These are phyloP conservation scores for Pelodiscus sinensis DNA, from an alignment of 2,113 vertebrate species.

Conservation along the genomic window DNA sequence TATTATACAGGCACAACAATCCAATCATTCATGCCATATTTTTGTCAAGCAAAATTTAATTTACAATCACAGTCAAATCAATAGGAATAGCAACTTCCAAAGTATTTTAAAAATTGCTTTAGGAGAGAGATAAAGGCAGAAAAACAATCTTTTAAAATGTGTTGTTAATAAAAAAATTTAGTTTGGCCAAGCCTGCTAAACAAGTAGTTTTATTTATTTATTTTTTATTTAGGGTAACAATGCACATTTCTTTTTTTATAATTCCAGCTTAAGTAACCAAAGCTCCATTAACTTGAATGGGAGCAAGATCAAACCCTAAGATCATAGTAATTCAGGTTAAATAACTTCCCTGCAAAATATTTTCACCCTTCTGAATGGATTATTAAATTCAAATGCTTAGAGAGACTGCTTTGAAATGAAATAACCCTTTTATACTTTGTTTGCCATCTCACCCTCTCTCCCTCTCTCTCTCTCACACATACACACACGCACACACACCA, in stretches of 20 bases:
- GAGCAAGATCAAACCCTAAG: slow-evolving; percentile 1
- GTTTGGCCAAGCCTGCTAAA: slow-evolving; percentile 54
- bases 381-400: slow-evolving; percentile 73
- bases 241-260: slow-evolving; percentile 53
- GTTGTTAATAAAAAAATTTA: slow-evolving; percentile 65
- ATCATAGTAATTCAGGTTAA: slow-evolving; percentile 69
- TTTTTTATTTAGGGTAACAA: slow-evolving; percentile 54
- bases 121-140: slow-evolving; percentile 73
- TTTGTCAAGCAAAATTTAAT: slow-evolving; percentile 74
- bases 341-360: slow-evolving; percentile 78
- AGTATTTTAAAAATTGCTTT: slow-evolving; percentile 67
- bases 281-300: neutral
- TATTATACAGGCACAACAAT: slow-evolving; percentile 74
- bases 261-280: neutral
- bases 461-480: neutral
- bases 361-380: slow-evolving; percentile 73
- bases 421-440: slow-evolving; percentile 44
- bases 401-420: neutral
- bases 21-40: slow-evolving; percentile 73
- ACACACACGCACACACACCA: neutral
- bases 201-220: slow-evolving; percentile 7
- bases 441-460: slow-evolving; percentile 7
- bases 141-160: slow-evolving; percentile 75
- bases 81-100: slow-evolving; percentile 73
- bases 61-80: slow-evolving; percentile 78